Base-by-base conservation (phyloP, 2,888 invertebrate species). In the Allacma fusca region DNA sequence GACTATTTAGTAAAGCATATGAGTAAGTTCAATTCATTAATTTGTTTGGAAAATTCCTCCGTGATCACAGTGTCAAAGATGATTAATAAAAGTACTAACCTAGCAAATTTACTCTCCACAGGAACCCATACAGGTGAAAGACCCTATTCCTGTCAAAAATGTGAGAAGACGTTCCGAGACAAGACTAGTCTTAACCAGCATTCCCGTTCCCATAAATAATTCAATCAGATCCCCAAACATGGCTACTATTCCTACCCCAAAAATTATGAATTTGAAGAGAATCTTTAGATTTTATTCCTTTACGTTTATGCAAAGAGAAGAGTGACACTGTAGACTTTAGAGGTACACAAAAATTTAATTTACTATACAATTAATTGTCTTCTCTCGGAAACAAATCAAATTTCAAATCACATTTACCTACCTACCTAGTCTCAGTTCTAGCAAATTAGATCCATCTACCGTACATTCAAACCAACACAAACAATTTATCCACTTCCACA, bases 1-100 rank as follows among this genome's bases (percentile, higher is more conserved):
- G 82, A 82, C 79, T 82, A 82, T 76, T 75, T 82, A 70, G 80
- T 82, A 62, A 82, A 82, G 59, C 82, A 82, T 75, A 78, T 82
- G 76, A 78, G 82, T 80, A 82, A 79, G 77, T 79, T 77, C 69
- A 43, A 21, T 24, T 24, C 9, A 28, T 67, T 29, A 9, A 26
- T n/a, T 26, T 50, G n/a, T 68, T 68, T 16, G 40, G 34, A n/a
- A n/a, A 28, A 80, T 79, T n/a, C 4, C n/a, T 16, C 16, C 19
- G 50, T 50, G 5, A 50, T n/a, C n/a, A n/a, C 16, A 50, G 19
- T 50, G 50, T 12, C 7, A 12, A 9, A 9, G 34, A 34, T 9
- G 34, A 9, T 34, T 4, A 4, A 34, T 1, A 12, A 50, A 19
- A 50, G 9, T 1, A 19, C 7, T 50, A 50, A 19, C 2, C 50